Evolutionary conservation across 30 jellyfish, hydroid and myxozoan genomes (phyloP), one percentile per base, ranked within the genome.

Genomic region (Pelagia noctiluca): DNA sequence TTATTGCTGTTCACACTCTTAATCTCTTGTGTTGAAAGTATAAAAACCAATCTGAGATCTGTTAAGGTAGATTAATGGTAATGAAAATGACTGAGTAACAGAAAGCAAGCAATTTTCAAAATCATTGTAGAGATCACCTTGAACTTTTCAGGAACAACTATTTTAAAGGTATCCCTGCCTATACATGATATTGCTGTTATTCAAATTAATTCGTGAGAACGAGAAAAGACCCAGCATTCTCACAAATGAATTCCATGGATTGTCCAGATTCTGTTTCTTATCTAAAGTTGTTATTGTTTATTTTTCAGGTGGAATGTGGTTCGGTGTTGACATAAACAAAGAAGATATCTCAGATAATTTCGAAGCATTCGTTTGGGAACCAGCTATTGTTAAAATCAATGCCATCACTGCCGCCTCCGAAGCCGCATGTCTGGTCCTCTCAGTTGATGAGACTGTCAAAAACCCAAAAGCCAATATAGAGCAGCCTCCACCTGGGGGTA

Each of bases 311-410:
- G 99, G 99, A 3, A 35, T 79, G 33, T 95, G 99, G 99, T 89
- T 19, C 64, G 99, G 99, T 48, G 97, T 95, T 31, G 99, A 95
- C 63, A 90, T 95, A 16, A 67, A 48, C 89, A 84, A 89, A 33
- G 99, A 95, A 80, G 96, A 89, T 50, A 95, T 95, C 36, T 85
- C 97, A 0, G 97, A 95, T 77, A 95, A 95, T 73, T 89, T 88
- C 71, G 94, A 84, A 54, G 96, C 97, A 8, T 95, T 89, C 62
- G 99, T 95, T 35, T 95, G 99, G 99, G 99, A 95, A 80, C 99
- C 99, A 11, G 97, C 99, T 23, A 76, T 95, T 49, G 97, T 89
- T 34, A 82, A 96, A 61, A 84, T 89, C 70, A 95, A 95, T 52
- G 97, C 99, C 1, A 75, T 95, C 5, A 89, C 97, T 36, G 99